Percentiles rank a stretch among this genome's conserved stretches.
Evolutionary conservation across 2,797 vertebrate species (phyloP).

Genomic region (Lacerta viridis): DNA sequence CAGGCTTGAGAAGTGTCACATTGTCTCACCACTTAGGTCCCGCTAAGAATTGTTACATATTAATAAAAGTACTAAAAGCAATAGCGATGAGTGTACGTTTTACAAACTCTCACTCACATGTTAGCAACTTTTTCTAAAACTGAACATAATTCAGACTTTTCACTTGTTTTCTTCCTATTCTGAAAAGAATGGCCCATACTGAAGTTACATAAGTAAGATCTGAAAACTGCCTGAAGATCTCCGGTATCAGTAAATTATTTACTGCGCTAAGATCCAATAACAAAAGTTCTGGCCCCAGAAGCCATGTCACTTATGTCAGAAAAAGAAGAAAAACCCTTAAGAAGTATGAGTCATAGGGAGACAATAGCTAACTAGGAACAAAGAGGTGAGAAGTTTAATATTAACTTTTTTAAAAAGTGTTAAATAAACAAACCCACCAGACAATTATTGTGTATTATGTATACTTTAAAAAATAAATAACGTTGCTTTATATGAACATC

Average conservation of each 20-base stretch:
- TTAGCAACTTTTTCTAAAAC: conserved; percentile 31
- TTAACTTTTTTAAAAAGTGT: neutral
- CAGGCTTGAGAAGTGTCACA: too few species aligned
- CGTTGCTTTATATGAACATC: too few species aligned
- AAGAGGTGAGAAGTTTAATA: neutral
- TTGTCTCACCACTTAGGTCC: too few species aligned
- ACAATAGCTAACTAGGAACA: conserved; percentile 9
- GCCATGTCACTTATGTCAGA: conserved; percentile 4
- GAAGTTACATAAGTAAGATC: conserved; percentile 30
- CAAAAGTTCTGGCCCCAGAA: conserved; percentile 14
- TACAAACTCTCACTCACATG: conserved; percentile 13
- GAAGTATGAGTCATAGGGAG: conserved; percentile 31
- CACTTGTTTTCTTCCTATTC: neutral
- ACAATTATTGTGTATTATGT: neutral
- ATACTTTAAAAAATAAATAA: too few species aligned
- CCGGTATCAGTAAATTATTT: conserved; percentile 43
- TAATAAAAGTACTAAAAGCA: neutral
- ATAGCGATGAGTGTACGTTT: neutral
- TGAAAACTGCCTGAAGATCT: conserved; percentile 61
- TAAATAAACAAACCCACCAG: conserved; percentile 5
- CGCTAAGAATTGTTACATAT: neutral
- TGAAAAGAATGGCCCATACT: neutral
- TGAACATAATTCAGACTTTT: conserved; percentile 26
- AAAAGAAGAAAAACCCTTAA: neutral
- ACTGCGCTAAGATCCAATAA: neutral